Percentiles rank a stretch among this genome's conserved stretches.
Evolutionary conservation across 2,797 vertebrate species (phyloP).

Genomic region (Fratercula arctica): DNA sequence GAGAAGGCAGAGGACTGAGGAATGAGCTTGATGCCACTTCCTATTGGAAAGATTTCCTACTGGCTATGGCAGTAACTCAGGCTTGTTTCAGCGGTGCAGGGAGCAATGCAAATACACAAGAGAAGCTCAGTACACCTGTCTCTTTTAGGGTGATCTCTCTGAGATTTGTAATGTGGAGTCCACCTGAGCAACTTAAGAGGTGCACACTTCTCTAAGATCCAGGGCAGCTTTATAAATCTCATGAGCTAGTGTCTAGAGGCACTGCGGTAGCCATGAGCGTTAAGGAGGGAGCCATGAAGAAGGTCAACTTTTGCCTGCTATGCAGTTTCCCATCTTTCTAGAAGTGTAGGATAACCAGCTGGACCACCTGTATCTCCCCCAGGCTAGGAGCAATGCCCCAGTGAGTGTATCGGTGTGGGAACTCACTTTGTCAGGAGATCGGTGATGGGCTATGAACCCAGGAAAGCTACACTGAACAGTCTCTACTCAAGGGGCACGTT

Average conservation of each 20-base stretch:
- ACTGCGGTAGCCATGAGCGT: not conserved
- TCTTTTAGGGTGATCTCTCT: not conserved
- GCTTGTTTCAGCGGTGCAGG: not conserved
- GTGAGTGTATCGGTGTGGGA: fast-evolving
- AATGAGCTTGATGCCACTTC: not conserved
- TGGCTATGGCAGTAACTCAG: not conserved
- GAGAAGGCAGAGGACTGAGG: not conserved
- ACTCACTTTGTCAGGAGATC: not conserved
- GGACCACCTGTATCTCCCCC: too few relatives aligned
- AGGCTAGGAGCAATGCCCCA: not conserved
- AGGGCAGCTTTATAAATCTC: not conserved
- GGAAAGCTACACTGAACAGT: not conserved
- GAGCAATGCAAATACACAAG: not conserved
- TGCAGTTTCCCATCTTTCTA: not conserved
- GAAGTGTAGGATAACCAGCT: not conserved
- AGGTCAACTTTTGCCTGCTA: not conserved
- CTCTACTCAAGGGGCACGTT: not conserved
- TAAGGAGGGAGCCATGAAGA: not conserved
- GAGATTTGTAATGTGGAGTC: not conserved
- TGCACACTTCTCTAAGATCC: not conserved
- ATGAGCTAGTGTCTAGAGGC: not conserved
- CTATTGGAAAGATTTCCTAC: not conserved
- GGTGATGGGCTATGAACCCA: not conserved
- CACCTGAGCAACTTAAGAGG: not conserved
- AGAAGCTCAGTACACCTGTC: not conserved